A percentile compares a stretch with the other conserved stretches of the same genome.
Evolutionary conservation across 2,113 vertebrate genomes (phyloP).

Genomic region (Sorex fumeus): DNA sequence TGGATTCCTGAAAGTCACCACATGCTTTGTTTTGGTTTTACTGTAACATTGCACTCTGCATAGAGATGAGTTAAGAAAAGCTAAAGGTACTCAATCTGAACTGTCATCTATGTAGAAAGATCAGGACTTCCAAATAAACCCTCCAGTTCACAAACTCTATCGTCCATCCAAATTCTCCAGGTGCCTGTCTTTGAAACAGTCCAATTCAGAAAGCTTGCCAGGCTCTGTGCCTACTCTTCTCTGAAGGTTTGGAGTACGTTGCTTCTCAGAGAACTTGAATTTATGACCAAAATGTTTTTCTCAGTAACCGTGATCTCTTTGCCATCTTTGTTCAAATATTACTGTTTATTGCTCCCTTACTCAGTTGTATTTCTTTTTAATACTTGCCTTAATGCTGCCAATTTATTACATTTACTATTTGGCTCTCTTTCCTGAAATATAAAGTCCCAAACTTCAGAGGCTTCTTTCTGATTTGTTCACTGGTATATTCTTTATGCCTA

Average conservation of each 20-base stretch:
- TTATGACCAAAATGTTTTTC: fast-evolving
- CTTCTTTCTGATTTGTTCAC: neutral
- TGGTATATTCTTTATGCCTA: neutral
- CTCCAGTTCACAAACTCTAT: neutral
- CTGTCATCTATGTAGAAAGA: neutral
- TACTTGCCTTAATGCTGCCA: neutral
- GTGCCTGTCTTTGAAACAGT: neutral
- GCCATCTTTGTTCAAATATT: neutral
- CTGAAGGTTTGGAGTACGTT: fast-evolving
- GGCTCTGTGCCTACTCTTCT: fast-evolving
- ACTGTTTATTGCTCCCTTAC: neutral
- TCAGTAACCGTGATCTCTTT: too few relatives aligned
- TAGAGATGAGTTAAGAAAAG: fast-evolving
- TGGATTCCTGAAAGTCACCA: too few relatives aligned
- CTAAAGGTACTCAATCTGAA: neutral
- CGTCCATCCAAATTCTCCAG: neutral
- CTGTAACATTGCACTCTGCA: neutral
- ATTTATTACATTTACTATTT: neutral
- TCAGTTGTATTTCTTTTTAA: neutral
- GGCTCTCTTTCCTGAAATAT: neutral
- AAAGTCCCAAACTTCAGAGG: neutral
- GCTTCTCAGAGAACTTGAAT: neutral
- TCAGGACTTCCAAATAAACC: neutral
- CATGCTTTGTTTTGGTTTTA: neutral
- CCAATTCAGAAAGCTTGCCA: fast-evolving